Evolutionary conservation across 2,888 invertebrate species (phyloP), one percentile per base, ranked within the genome.

Genomic region (Cremastobaeus sp.): DNA sequence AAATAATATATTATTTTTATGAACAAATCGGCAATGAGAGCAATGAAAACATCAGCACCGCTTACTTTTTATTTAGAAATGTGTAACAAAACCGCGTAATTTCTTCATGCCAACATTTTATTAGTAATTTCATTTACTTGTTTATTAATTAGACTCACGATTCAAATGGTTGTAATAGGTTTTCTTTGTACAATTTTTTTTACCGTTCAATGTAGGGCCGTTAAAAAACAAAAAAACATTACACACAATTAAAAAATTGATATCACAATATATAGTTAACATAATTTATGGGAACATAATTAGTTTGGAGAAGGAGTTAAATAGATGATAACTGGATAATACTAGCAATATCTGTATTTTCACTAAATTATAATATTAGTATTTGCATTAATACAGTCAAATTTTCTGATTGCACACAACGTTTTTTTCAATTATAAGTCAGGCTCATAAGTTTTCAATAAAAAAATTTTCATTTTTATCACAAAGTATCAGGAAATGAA

Each of bases 321-420:
- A 65, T 59, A 65, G 71, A 72, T 30, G 4, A 65, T 66, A 65
- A 65, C 65, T 54, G 65, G 39, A 72, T 72, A 65, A 59, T 72
- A 64, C 66, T 72, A 66, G 66, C 72, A 72, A 72, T 66, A 72
- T 60, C 55, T 72, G 72, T 72, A 66, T 72, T 72, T 72, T 72
- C 65, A 48, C 65, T 65, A 66, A 72, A 72, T 72, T 65, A 66
- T 72, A 60, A 72, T 72, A 72, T 72, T 72, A 72, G 55, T 72
- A 72, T 59, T 72, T 66, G 60, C 64, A 35, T 65, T 18, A 1
- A 41, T 66, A 60, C 72, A 66, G 66, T 66, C 72, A 72, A 47
- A 60, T 60, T 72, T 72, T 8, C 14, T 60, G 60, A 66, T 60
- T 57, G 17, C 39, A 39, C 50, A 55, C 41, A 60, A 60, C 41